phyloP scores from a whole-genome alignment of 1,140 invertebrate genomes.

The Gryllus bimaculatus region DNA sequence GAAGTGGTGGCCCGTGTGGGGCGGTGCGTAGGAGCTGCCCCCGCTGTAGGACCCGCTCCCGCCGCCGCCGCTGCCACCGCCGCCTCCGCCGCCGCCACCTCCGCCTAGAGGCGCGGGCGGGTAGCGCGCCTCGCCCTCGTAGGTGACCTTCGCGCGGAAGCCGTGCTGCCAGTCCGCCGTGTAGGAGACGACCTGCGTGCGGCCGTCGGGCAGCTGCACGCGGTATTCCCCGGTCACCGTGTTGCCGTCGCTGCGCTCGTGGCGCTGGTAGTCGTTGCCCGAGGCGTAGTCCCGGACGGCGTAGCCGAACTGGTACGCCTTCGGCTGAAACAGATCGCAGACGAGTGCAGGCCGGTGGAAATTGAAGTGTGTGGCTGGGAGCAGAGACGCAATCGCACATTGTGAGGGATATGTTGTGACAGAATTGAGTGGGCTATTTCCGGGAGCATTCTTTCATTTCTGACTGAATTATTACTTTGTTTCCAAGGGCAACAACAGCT shows the following conservation, averaged over 20 bases:
- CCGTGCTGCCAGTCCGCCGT: constrained; percentile 68
- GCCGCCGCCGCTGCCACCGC: too few relatives aligned
- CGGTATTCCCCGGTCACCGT: constrained; percentile 60
- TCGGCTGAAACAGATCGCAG: constrained; percentile 44
- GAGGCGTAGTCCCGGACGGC: constrained; percentile 61
- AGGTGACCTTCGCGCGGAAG: constrained; percentile 69
- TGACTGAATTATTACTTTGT: too few relatives aligned
- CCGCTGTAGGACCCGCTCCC: background rate
- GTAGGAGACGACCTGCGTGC: constrained; percentile 62
- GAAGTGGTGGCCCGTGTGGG: background rate
- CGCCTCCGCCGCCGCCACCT: too few relatives aligned
- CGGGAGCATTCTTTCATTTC: too few relatives aligned
- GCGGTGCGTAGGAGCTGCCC: background rate
- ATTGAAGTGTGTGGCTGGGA: too few relatives aligned
- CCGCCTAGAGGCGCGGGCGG: constrained; percentile 32
- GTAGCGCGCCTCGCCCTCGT: constrained; percentile 58
- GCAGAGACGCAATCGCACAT: too few relatives aligned
- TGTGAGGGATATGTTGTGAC: too few relatives aligned
- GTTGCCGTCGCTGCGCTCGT: constrained; percentile 62
- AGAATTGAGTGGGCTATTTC: too few relatives aligned
- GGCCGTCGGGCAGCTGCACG: constrained; percentile 61
- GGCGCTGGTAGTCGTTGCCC: constrained; percentile 60
- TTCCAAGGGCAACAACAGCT: too few relatives aligned
- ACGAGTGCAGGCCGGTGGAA: too few relatives aligned
- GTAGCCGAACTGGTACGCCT: constrained; percentile 70